These are phyloP conservation scores for Bradysia coprophila DNA, from an alignment of 1,140 invertebrate genomes.

Conservation along the genomic window DNA sequence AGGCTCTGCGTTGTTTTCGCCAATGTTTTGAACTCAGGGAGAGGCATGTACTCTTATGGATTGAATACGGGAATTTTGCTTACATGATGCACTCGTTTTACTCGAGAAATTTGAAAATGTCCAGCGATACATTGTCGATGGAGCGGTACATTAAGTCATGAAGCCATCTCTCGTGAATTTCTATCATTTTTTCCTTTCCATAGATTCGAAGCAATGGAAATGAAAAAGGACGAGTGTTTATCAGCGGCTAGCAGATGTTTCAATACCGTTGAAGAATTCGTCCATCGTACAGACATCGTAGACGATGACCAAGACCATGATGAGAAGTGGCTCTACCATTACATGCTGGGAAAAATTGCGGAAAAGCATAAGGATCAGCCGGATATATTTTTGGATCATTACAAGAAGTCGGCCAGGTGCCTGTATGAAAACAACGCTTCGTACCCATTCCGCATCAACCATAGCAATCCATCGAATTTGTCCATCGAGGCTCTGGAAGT, in stretches of 20 bases:
- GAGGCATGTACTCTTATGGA: constrained; percentile 8
- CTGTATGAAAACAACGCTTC: constrained; percentile 61
- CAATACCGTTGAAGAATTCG: constrained; percentile 40
- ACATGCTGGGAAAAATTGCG: constrained; percentile 82
- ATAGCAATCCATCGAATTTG: constrained; percentile 61
- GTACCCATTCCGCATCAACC: constrained; percentile 74
- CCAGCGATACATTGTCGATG: constrained; percentile 53
- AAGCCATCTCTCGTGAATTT: too few species aligned
- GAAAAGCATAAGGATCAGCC: constrained; percentile 63
- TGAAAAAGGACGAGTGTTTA: constrained; percentile 59
- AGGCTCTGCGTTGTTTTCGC: constrained; percentile 9
- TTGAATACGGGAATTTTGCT: constrained; percentile 11
- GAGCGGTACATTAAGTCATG: constrained; percentile 29
- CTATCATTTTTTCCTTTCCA: too few species aligned
- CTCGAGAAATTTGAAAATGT: constrained; percentile 25
- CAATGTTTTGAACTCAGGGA: constrained; percentile 7
- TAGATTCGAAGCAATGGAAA: constrained; percentile 50
- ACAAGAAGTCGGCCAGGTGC: constrained; percentile 47
- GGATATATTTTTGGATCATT: constrained; percentile 57
- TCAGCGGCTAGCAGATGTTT: constrained; percentile 60
- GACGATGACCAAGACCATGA: constrained; percentile 39
- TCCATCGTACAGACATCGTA: constrained; percentile 20
- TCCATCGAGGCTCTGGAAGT: constrained; percentile 82
- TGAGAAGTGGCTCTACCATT: constrained; percentile 69
- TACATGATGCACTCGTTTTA: constrained; percentile 9